phyloP scores from a whole-genome alignment of 2,113 vertebrate genomes.

The Myiopsitta monachus region DNA sequence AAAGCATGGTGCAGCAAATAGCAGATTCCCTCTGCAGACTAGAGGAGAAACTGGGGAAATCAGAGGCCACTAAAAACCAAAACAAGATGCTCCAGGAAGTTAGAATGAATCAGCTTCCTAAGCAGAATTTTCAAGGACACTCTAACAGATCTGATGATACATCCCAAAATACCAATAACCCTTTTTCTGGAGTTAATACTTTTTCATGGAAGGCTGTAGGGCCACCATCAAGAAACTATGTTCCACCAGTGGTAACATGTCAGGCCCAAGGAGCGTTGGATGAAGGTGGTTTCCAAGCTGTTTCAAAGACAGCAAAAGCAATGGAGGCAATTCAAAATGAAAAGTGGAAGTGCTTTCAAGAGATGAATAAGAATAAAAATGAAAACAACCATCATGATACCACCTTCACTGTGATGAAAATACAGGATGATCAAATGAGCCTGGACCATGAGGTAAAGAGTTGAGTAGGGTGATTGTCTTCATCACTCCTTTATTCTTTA shows the following conservation, averaged over 20 bases:
- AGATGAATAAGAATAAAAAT: background rate
- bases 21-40: background rate
- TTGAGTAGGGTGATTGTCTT: background rate
- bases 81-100: background rate
- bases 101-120: background rate
- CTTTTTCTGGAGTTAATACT: background rate
- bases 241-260: background rate
- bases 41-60: background rate
- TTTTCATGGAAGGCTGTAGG: slow-evolving; percentile 16
- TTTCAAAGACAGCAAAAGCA: background rate
- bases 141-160: background rate
- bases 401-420: background rate
- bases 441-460: slow-evolving; percentile 52
- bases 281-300: background rate
- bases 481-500: background rate
- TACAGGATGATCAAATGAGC: background rate
- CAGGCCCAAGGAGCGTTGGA: background rate
- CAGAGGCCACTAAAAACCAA: background rate
- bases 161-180: background rate
- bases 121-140: background rate
- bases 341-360: background rate
- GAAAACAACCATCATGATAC: background rate
- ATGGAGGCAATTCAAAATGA: background rate
- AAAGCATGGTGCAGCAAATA: slow-evolving; percentile 56
- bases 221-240: slow-evolving; percentile 63